Conservation (phyloP, 2,888 invertebrate genomes). For the Aphidoletes aphidimyza region DNA sequence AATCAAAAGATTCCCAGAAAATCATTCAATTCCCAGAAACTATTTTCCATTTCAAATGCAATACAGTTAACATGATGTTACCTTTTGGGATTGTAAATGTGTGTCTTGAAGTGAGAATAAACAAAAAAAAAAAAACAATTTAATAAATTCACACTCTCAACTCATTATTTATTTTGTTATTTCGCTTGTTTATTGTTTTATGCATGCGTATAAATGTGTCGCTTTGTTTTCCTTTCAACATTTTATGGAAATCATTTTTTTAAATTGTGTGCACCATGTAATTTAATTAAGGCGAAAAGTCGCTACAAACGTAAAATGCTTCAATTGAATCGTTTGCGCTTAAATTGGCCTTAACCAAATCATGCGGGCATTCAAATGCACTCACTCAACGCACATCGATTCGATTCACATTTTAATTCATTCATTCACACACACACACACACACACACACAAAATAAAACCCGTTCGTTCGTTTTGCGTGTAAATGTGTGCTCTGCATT, state of each 20-base stretch:
- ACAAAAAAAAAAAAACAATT: too few species aligned
- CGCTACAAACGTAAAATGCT: not conserved
- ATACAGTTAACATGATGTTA: not conserved
- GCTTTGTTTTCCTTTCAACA: not conserved
- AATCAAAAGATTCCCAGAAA: conserved; percentile 25
- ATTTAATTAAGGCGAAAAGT: not conserved
- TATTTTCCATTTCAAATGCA: conserved; percentile 17
- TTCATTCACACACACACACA: not conserved
- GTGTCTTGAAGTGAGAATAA: not conserved
- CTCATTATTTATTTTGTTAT: not conserved
- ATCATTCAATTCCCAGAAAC: not conserved
- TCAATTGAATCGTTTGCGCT: conserved; percentile 45
- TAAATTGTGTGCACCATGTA: conserved; percentile 25
- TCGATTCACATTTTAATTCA: conserved; percentile 33
- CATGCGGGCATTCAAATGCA: conserved; percentile 14
- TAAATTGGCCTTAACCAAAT: conserved; percentile 42
- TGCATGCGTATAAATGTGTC: too few species aligned
- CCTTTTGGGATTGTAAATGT: not conserved
- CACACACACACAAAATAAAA: not conserved
- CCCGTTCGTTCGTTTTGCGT: not conserved
- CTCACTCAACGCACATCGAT: conserved; percentile 1
- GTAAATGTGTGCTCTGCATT: not conserved
- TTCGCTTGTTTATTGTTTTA: not conserved
- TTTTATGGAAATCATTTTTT: conserved; percentile 44
- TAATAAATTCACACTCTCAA: conserved; percentile 11